Conservation (phyloP, 2,797 vertebrate genomes). For the Cynodonichthys magdalenae region DNA sequence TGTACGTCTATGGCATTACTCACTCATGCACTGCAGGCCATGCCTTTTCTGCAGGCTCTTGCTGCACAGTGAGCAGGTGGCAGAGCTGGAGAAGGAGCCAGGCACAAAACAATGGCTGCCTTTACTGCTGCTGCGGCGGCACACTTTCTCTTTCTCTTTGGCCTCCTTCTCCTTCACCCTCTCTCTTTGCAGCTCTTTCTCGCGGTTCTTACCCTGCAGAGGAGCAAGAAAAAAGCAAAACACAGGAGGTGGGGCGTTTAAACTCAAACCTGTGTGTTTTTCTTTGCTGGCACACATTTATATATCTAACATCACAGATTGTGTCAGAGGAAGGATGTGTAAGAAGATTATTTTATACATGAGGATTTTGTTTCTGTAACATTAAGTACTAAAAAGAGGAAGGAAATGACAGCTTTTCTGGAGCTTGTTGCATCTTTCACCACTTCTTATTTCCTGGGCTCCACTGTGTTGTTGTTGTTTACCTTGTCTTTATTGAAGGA, state of each 20-base stretch:
- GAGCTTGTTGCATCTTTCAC: neutral
- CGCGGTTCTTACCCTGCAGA: conserved; percentile 90
- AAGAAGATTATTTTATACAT: conserved; percentile 47
- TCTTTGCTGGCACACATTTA: neutral
- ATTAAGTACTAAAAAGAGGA: neutral
- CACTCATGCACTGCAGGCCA: conserved; percentile 91
- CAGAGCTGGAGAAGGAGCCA: conserved; percentile 85
- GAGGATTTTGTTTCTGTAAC: conserved; percentile 13
- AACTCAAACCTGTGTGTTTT: conserved; percentile 9
- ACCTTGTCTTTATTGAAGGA: conserved; percentile 98
- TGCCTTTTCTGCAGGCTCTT: conserved; percentile 87
- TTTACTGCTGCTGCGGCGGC: conserved; percentile 70
- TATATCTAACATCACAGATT: conserved; percentile 6
- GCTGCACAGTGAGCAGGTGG: conserved; percentile 91
- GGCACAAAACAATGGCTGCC: conserved; percentile 83
- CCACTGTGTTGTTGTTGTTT: conserved; percentile 29
- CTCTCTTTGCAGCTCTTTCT: conserved; percentile 86
- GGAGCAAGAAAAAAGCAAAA: conserved; percentile 34
- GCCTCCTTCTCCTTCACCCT: conserved; percentile 79
- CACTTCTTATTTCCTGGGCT: neutral
- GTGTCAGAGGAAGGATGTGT: conserved; percentile 26
- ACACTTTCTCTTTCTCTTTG: conserved; percentile 74
- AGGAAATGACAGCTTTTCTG: conserved; percentile 1
- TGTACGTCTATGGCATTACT: conserved; percentile 77
- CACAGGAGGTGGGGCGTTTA: conserved; percentile 8